Base-by-base conservation (phyloP, 2,113 vertebrate species). In the Hymenochirus boettgeri region DNA sequence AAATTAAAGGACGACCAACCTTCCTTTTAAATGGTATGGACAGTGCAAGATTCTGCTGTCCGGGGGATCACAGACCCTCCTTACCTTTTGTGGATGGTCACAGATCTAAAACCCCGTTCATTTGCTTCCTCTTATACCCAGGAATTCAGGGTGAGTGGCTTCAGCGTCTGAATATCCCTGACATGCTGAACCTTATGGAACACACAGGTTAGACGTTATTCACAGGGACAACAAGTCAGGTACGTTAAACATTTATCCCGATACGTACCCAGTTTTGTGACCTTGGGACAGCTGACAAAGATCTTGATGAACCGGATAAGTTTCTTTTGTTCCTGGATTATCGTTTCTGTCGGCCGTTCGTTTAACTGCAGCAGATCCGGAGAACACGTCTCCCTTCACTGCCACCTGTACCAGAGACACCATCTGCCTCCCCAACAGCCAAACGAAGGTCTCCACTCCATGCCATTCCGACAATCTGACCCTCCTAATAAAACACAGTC, bases 391-490 rank as follows among this genome's bases (percentile, higher is more conserved):
- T 82, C 88, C 57, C 48, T 66, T 39, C n/a, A 88, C 64, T 0
- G 93, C 92, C 0, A 92, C 61, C 39, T 94, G 93, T 52, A 96
- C 82, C 10, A 97, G 74, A 1, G 93, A 84, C 0, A 90, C 86
- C 0, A 65, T 72, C 23, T 90, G 84, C 54, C 75, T 70, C 17
- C 75, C 72, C 2, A 82, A 0, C 62, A 67, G 11, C 88, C 81
- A 1, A 93, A 93, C 0, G 80, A 81, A 0, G 91, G 88, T 21
- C 80, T 83, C 89, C 90, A 93, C 77, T 94, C 93, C 94, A 93
- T 89, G 77, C 94, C 5, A 95, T 57, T 2, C 89, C 90, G 1
- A 96, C 85, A 0, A 89, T 60, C 26, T 62, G 64, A 7, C 86
- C 85, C 0, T 89, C 77, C 94, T 61, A 17, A 5, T 37, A 50